Percentiles rank a stretch among this genome's conserved stretches.
These are phyloP conservation scores for Hyphantria cunea DNA, from an alignment of 1,140 invertebrate genomes.

Conservation along the genomic window DNA sequence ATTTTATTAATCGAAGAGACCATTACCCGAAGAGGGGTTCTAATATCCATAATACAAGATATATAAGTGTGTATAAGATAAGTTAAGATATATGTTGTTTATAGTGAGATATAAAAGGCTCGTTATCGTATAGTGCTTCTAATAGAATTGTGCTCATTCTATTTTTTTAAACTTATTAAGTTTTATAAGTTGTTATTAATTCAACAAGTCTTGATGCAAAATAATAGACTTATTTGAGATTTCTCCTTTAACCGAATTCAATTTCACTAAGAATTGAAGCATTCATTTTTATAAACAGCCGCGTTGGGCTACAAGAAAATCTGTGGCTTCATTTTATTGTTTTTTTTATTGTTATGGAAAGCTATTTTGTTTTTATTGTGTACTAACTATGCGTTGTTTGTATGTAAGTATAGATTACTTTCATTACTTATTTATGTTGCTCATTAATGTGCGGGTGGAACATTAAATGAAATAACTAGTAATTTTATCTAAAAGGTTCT, in stretches of 20 bases:
- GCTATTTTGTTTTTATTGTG: conserved; percentile 28
- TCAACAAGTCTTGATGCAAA: too few relatives aligned
- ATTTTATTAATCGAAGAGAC: too few relatives aligned
- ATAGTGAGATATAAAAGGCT: too few relatives aligned
- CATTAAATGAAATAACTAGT: background rate
- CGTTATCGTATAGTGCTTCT: too few relatives aligned
- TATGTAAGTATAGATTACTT: conserved; percentile 9
- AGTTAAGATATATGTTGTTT: too few relatives aligned
- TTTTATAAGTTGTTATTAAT: too few relatives aligned
- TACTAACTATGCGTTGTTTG: conserved; percentile 14
- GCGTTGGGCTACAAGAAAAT: conserved; percentile 12
- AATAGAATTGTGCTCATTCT: too few relatives aligned
- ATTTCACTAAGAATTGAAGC: conserved; percentile 3
- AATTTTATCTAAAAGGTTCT: background rate
- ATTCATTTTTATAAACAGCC: conserved; percentile 22
- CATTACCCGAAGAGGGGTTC: too few relatives aligned
- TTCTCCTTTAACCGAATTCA: conserved; percentile 12
- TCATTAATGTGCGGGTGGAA: background rate
- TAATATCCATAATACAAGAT: too few relatives aligned
- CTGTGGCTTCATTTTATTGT: conserved; percentile 19
- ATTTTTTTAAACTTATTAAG: too few relatives aligned
- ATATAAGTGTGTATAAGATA: too few relatives aligned
- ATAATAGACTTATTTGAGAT: background rate
- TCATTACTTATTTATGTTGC: conserved; percentile 2
- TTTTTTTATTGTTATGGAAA: conserved; percentile 29